Conservation (phyloP, 1,140 invertebrate genomes). For the Drosophila leontia region DNA sequence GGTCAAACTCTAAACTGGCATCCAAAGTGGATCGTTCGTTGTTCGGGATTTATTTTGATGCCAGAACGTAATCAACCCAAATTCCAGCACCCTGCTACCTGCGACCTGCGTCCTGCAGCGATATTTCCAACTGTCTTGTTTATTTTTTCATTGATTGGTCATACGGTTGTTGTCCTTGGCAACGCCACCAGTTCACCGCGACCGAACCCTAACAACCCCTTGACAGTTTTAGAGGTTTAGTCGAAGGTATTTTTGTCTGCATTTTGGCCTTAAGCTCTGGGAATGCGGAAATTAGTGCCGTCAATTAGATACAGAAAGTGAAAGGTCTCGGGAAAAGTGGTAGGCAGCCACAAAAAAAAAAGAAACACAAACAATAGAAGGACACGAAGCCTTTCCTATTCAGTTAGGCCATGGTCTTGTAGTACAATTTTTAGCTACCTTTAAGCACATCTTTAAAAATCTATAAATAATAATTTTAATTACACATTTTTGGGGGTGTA, state of each 20-base stretch:
- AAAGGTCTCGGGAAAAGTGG: constrained; percentile 29
- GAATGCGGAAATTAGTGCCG: constrained; percentile 51
- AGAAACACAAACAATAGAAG: constrained; percentile 1
- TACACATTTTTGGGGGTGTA: background rate
- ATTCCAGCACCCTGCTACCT: constrained; percentile 60
- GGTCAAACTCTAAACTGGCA: constrained; percentile 64
- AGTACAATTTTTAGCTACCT: background rate
- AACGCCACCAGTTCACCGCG: constrained; percentile 21
- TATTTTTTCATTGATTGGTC: constrained; percentile 72
- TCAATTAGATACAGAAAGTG: constrained; percentile 52
- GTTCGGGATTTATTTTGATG: constrained; percentile 42
- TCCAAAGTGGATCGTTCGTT: constrained; percentile 32
- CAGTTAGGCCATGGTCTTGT: background rate
- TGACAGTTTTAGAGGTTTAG: constrained; percentile 41
- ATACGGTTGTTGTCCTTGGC: constrained; percentile 49
- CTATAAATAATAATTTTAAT: background rate
- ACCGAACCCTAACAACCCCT: constrained; percentile 7
- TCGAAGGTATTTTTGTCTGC: constrained; percentile 53
- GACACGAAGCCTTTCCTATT: background rate
- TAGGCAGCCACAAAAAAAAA: background rate
- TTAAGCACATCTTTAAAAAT: background rate
- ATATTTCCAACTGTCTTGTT: constrained; percentile 56
- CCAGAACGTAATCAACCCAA: constrained; percentile 62
- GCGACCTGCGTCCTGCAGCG: constrained; percentile 29
- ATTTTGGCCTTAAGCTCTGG: constrained; percentile 24